These are phyloP conservation scores for Drosophila rellima DNA, from an alignment of 2,888 invertebrate genomes.

Conservation along the genomic window DNA sequence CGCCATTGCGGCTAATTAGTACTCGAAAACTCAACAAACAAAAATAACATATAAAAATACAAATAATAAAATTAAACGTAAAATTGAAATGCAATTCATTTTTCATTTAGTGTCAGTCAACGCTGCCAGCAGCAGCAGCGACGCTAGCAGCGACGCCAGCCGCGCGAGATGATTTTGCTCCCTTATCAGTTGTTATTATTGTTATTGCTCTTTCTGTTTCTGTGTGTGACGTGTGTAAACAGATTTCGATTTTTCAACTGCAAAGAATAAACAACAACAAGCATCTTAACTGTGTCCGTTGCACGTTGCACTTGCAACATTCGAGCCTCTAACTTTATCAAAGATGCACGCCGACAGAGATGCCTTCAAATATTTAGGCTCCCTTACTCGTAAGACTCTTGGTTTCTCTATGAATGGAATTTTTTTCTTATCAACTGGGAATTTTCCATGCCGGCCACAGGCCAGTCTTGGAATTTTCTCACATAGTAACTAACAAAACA, in stretches of 20 bases:
- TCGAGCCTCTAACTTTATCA: slow-evolving; percentile 2
- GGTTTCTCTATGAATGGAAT: slow-evolving; percentile 20
- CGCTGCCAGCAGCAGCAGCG: slow-evolving; percentile 12
- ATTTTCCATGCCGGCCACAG: slow-evolving; percentile 45
- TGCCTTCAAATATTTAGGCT: slow-evolving; percentile 13
- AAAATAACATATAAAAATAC: slow-evolving; percentile 23
- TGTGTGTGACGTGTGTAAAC: slow-evolving; percentile 24
- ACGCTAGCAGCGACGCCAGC: not conserved
- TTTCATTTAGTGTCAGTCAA: slow-evolving; percentile 18
- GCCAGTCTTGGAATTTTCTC: slow-evolving; percentile 1
- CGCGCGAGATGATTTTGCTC: slow-evolving; percentile 15
- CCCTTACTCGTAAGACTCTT: not conserved
- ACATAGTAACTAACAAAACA: slow-evolving; percentile 4
- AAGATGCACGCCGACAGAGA: slow-evolving; percentile 14
- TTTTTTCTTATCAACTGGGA: slow-evolving; percentile 45
- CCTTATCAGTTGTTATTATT: slow-evolving; percentile 35
- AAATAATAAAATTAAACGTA: slow-evolving; percentile 45
- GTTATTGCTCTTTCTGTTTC: slow-evolving; percentile 3
- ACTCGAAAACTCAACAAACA: slow-evolving; percentile 29
- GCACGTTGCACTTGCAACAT: slow-evolving; percentile 25
- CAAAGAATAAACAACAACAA: slow-evolving; percentile 20
- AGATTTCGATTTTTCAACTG: slow-evolving; percentile 6
- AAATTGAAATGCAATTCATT: slow-evolving; percentile 34
- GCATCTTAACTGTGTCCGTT: slow-evolving; percentile 6
- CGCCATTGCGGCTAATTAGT: slow-evolving; percentile 26